Base-by-base conservation (phyloP, 2,113 vertebrate species). In the Hyperoodon ampullatus region DNA sequence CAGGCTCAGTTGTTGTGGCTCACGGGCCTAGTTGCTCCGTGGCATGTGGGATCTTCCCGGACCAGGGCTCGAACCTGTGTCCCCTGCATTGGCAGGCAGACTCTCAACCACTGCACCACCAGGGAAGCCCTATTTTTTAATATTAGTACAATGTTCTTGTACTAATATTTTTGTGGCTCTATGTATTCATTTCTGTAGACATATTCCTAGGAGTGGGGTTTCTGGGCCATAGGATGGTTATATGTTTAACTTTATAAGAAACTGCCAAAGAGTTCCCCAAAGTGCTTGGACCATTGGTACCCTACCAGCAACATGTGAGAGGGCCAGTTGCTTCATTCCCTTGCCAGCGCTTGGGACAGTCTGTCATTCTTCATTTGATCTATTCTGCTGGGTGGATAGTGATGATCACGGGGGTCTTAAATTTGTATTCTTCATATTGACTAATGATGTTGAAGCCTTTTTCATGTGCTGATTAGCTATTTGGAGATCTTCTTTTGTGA, bases 231-330 rank as follows among this genome's bases (percentile, higher is more conserved):
- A 60, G 6, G 18, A 63, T 16, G 42, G 33, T 35, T 35, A 3
- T n/a, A 15, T 24, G 15, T 50, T 86, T 77, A 55, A 42, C n/a
- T 63, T 77, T 74, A 30, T 61, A 44, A 68, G 58, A 92, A 85
- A 65, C 1, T 30, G 33, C 55, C 55, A 5, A 8, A 65, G 47
- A 66, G 33, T 16, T 58, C 74, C 58, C 23, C 71, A 66, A 55
- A 61, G 12, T 23, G 13, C 15, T 5, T 30, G 8, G 15, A 21
- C 35, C 10, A 5, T 39, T 3, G 21, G 26, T 44, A 14, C 50
- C 18, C 50, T 2, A 0, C 35, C 0, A 15, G 58, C 28, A 35
- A 26, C 3, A 1, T 12, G 11, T 1, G 26, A 26, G 28, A 33
- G 33, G 39, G 39, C 39, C 3, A 3, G 39, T 21, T 0, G 4